These are phyloP conservation scores for Coracopsis vasa DNA, from an alignment of 2,113 vertebrate species.

Conservation along the genomic window DNA sequence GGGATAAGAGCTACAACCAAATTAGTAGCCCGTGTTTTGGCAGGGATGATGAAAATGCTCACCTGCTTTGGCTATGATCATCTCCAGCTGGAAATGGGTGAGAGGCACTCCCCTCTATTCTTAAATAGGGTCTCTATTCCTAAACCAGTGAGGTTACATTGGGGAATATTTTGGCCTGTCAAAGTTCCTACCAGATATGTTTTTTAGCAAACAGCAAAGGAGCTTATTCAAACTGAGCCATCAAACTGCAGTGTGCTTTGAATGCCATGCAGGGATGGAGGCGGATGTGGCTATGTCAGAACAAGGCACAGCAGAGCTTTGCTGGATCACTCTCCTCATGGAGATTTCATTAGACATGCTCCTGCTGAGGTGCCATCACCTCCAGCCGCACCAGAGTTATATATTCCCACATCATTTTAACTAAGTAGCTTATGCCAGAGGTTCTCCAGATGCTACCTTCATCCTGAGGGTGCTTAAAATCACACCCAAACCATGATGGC, in stretches of 20 bases:
- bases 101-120: background rate
- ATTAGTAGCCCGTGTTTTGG: background rate
- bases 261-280: background rate
- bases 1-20: background rate
- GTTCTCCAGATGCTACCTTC: background rate
- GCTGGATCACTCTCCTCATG: background rate
- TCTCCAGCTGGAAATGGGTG: background rate
- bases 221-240: background rate
- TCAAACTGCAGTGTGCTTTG: fast-evolving
- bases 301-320: background rate
- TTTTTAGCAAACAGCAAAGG: background rate
- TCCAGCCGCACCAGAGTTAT: background rate
- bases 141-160: background rate
- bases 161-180: background rate
- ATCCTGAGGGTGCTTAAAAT: background rate
- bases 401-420: background rate
- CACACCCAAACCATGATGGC: background rate
- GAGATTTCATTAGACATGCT: background rate
- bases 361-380: background rate
- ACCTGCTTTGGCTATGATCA: background rate
- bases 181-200: fast-evolving
- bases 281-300: background rate
- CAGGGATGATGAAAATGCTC: background rate
- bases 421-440: background rate
- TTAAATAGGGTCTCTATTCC: background rate